These are phyloP conservation scores for Alviniconcha marisindica DNA, from an alignment of 1,140 invertebrate species.

Conservation along the genomic window DNA sequence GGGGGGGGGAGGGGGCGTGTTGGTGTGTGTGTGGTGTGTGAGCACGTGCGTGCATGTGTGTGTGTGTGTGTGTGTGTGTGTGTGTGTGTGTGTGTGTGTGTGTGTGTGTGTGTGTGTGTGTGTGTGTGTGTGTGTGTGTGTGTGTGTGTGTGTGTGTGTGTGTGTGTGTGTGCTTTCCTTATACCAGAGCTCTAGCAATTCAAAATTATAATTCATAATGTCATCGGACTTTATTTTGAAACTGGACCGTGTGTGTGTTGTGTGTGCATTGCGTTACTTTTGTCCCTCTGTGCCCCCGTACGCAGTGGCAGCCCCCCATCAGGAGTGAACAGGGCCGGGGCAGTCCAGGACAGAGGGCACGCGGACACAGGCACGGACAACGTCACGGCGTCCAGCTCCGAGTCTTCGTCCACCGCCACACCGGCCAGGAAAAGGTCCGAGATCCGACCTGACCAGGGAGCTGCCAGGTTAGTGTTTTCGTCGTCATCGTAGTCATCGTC, in stretches of 20 bases:
- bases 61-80: neutral
- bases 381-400: neutral
- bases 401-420: neutral
- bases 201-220: neutral
- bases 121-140: neutral
- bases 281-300: neutral
- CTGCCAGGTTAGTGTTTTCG: too few relatives aligned
- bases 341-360: too few relatives aligned
- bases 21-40: neutral
- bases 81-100: constrained; percentile 1
- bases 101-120: neutral
- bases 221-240: neutral
- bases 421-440: neutral
- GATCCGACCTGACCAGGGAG: too few relatives aligned
- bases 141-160: neutral
- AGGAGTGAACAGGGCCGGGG: too few relatives aligned
- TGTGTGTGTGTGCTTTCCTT: neutral
- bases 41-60: neutral
- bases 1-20: too few relatives aligned
- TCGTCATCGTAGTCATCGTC: too few relatives aligned
- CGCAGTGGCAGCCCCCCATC: neutral
- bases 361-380: neutral
- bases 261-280: neutral
- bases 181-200: neutral
- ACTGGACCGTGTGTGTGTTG: too few relatives aligned